Base-by-base conservation (phyloP, 37 sponge, comb jelly and placozoan genomes). In the Lycopodina hypogea region DNA sequence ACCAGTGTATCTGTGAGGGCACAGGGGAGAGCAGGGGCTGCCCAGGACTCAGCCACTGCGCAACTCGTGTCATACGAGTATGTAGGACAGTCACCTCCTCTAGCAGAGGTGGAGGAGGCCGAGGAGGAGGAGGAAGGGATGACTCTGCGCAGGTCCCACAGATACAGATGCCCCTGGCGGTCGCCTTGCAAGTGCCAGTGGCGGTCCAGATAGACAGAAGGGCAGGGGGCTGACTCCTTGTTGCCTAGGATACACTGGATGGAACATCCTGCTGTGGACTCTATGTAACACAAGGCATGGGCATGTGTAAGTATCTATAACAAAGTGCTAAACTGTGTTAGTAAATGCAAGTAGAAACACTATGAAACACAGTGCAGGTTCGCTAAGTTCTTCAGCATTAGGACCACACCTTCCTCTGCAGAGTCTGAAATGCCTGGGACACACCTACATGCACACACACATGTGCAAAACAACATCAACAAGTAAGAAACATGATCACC, bases 1-100 rank as follows among this genome's bases (percentile, higher is more conserved):
- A 86, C 87, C 81, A 86, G 53, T 36, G 56, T 78, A 50, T 88
- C 89, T 1, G 79, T 76, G 23, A 88, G 89, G 14, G 74, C 83
- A 78, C 84, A 83, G 14, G 89, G 84, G 57, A 72, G 40, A 23
- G 81, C 83, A 9, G 89, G 89, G 19, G 76, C 63, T 1, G 58
- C 56, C 89, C 89, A 88, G 24, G 89, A 88, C 28, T 82, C 79
- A 2, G 67, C 58, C 17, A 88, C n/a, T 37, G 70, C 71, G 21
- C 64, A 37, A 12, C 30, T 65, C 24, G 68, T 72, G 30, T 75
- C 74, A 12, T 80, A 68, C 0, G 26, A 56, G 12, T 72, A 58
- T 17, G 73, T 52, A 0, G 48, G 24, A 24, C 29, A 32, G 14
- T 8, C 19, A 32, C 32, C 32, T 18, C 36, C 3, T 18, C 39